phyloP scores from a whole-genome alignment of 2,113 vertebrate species.

The Tapirus terrestris region DNA sequence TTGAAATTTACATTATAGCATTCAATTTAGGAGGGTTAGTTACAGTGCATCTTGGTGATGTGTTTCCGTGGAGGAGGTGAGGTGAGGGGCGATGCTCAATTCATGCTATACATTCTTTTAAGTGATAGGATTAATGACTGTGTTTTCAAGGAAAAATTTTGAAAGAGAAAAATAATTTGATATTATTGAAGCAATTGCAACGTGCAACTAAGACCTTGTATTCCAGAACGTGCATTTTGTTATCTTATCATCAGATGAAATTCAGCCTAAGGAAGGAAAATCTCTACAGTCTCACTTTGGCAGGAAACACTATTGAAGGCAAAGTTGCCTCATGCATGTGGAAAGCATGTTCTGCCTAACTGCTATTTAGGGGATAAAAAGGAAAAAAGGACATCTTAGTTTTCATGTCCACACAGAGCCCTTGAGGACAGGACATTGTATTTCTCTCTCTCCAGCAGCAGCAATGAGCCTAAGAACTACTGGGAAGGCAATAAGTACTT shows the following conservation, averaged over 20 bases:
- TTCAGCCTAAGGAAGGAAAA: neutral
- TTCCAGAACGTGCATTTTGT: neutral
- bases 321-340: no score
- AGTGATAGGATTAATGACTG: neutral
- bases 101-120: neutral
- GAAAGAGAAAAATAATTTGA: neutral
- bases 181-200: neutral
- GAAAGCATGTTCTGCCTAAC: no score
- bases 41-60: fast-evolving
- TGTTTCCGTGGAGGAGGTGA: neutral
- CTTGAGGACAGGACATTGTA: neutral
- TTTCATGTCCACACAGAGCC: neutral
- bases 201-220: neutral
- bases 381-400: neutral
- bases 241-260: neutral
- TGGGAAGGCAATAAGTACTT: neutral
- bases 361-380: neutral
- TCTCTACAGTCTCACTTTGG: neutral
- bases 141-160: neutral
- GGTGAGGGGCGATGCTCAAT: fast-evolving
- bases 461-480: neutral
- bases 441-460: neutral
- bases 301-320: neutral
- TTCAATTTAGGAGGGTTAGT: neutral
- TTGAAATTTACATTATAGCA: neutral